Evolutionary conservation across 2,113 vertebrate species (phyloP).

Genomic region (Ceratotherium simum): DNA sequence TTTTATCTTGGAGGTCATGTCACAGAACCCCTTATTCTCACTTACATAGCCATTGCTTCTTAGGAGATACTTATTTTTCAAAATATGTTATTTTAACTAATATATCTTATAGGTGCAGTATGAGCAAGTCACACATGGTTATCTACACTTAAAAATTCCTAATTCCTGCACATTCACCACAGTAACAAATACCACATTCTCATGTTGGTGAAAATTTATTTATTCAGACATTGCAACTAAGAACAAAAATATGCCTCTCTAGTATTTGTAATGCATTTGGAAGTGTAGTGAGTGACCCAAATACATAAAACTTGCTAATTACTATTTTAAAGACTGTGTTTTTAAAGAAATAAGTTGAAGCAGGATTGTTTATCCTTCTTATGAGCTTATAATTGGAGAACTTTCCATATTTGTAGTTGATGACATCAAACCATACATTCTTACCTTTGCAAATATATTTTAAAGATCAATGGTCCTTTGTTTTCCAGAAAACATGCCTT

Average conservation of each 20-base stretch:
- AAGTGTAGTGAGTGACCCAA: neutral
- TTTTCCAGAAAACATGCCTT: neutral
- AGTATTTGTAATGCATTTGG: neutral
- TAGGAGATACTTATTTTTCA: neutral
- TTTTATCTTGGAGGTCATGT: neutral
- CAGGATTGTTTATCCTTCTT: neutral
- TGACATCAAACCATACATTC: neutral
- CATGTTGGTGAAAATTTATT: neutral
- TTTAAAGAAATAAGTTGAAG: constrained; percentile 23
- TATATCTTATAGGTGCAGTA: neutral
- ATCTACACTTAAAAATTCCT: neutral
- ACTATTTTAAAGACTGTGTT: neutral
- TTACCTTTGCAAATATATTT: constrained; percentile 13
- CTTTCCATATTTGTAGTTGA: neutral
- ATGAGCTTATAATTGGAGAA: neutral
- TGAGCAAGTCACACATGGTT: neutral
- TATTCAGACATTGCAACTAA: neutral
- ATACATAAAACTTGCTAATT: neutral
- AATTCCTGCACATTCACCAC: neutral
- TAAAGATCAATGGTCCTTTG: neutral
- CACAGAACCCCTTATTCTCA: neutral
- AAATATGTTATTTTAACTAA: constrained; percentile 33
- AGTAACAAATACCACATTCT: neutral
- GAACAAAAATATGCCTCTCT: neutral
- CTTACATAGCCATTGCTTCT: neutral